Percentiles rank a stretch among this genome's conserved stretches.
Evolutionary conservation across 2,888 invertebrate species (phyloP).

Genomic region (Caenorhabditis sp.): DNA sequence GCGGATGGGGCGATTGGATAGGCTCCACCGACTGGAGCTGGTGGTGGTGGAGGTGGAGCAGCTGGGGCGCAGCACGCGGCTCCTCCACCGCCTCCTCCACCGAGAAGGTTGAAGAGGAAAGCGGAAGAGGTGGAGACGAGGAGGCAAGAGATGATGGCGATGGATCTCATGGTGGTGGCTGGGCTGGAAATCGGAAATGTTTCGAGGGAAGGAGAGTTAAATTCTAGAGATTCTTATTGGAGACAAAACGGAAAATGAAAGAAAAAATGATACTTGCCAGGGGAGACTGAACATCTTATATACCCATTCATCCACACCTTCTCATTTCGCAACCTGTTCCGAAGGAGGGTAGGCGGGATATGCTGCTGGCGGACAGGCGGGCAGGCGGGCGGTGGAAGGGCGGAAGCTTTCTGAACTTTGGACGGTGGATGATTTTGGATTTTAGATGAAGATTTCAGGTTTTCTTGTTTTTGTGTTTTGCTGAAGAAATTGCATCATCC

Average conservation of each 20-base stretch:
- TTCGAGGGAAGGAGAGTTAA: not conserved
- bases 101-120: conserved; percentile 46
- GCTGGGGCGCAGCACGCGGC: conserved; percentile 40
- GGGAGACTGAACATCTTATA: not conserved
- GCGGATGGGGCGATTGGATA: conserved; percentile 47
- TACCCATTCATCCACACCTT: conserved; percentile 29
- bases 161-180: conserved; percentile 51
- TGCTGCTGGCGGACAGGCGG: too few relatives aligned
- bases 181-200: not conserved
- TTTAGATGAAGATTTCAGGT: not conserved
- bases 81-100: conserved; percentile 57
- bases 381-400: too few relatives aligned
- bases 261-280: not conserved
- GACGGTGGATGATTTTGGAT: not conserved
- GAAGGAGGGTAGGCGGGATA: not conserved
- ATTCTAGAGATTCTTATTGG: too few relatives aligned
- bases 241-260: too few relatives aligned
- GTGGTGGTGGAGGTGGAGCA: conserved; percentile 26
- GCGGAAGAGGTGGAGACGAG: conserved; percentile 53
- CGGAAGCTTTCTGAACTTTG: conserved; percentile 55
- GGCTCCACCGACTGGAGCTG: conserved; percentile 35
- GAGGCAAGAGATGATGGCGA: conserved; percentile 31
- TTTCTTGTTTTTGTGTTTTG: conserved; percentile 22
- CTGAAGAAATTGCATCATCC: not conserved
- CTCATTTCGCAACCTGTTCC: conserved; percentile 43